Evolutionary conservation across 2,113 vertebrate genomes (phyloP), one percentile per base, ranked within the genome.

Genomic region (Seriola quinqueradiata): DNA sequence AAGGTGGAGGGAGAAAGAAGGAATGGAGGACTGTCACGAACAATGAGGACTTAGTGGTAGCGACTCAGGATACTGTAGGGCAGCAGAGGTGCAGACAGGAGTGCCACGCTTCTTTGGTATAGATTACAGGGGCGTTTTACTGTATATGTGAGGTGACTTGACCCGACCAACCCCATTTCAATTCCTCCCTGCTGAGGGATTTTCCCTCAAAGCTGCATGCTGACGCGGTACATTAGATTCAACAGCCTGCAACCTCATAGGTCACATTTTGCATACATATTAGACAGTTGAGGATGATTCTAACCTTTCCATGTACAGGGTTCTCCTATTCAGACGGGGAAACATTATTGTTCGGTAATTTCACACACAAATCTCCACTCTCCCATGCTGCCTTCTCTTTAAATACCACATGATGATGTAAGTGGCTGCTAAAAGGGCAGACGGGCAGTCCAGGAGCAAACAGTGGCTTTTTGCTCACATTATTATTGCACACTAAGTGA

Each of bases 241-340:
- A 86, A 82, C 89, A 91, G 86, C 81, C 83, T 57, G 70, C 75
- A 79, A 86, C 81, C 92, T 91, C 90, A 93, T 93, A 94, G 94
- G 93, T 95, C 93, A 95, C 71, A 89, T 89, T 94, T 93, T 93
- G 92, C 94, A 95, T 94, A 93, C 84, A 80, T 89, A 94, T 94
- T 84, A 93, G 92, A 90, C 82, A 83, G 85, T 67, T 80, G 86
- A 89, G 92, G 88, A 93, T 86, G 90, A 91, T 83, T 84, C 76
- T 93, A 95, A 94, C 94, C 94, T 95, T 95, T 94, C 74, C 58
- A 4, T 85, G 81, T 87, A 82, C 76, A 77, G 77, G 87, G 88
- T 72, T 81, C 78, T 92, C 78, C 75, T 85, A 75, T 92, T 93
- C 92, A 90, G 78, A 71, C 11, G 21, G 80, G 74, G 73, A 84